Conservation (phyloP, 2,888 invertebrate genomes). For the Chalcosyrphus nemorum region DNA sequence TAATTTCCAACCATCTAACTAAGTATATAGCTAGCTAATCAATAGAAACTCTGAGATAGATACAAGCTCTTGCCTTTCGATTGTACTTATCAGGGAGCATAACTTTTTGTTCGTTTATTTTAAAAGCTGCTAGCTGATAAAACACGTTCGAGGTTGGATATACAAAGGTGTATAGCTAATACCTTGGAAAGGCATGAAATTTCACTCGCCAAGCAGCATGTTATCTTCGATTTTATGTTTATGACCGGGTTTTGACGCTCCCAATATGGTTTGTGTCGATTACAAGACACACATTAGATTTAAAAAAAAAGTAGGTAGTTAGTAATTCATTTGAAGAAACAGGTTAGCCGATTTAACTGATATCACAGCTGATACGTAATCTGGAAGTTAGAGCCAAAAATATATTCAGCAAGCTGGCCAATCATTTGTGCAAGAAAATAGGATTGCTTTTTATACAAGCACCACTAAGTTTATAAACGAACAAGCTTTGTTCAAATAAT, state of each 20-base stretch:
- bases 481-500: too few species aligned
- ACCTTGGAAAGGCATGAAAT: neutral
- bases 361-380: neutral
- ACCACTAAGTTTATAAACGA: too few species aligned
- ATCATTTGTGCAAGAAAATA: too few species aligned
- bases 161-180: neutral
- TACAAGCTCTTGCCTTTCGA: constrained; percentile 7
- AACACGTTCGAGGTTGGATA: neutral
- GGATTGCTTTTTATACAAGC: too few species aligned
- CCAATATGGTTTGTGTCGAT: neutral
- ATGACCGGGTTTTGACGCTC: neutral
- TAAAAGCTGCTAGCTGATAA: neutral
- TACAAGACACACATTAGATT: neutral
- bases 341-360: neutral
- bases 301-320: too few species aligned
- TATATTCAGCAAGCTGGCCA: neutral
- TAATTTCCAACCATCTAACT: constrained; percentile 1
- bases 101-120: neutral
- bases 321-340: neutral
- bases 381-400: neutral
- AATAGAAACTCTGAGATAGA: neutral
- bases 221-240: neutral
- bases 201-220: neutral
- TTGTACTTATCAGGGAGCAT: constrained; percentile 22
- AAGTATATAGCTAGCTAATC: constrained; percentile 28